These are phyloP conservation scores for Gymnocephalus cernua DNA, from an alignment of 2,113 vertebrate genomes.

Conservation along the genomic window DNA sequence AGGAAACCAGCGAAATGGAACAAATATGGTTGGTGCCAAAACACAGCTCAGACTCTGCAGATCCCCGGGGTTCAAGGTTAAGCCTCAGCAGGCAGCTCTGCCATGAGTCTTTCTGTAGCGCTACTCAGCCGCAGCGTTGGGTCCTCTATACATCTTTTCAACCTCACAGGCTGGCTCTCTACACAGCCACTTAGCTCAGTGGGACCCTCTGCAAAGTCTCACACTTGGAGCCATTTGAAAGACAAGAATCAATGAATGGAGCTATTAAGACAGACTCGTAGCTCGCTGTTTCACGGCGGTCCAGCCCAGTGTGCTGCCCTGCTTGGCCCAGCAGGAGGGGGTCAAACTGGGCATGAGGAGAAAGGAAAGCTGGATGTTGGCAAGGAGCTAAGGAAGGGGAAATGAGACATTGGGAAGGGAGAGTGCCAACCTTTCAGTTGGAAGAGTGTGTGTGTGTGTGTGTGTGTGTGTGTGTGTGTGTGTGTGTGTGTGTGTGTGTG, in stretches of 20 bases:
- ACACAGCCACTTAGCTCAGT: slow-evolving; percentile 37
- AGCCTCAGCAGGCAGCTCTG: slow-evolving; percentile 46
- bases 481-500: slow-evolving; percentile 8
- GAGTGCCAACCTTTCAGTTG: slow-evolving; percentile 40
- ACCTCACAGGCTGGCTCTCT: slow-evolving; percentile 20
- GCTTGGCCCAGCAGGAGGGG: slow-evolving; percentile 57
- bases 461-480: slow-evolving; percentile 10
- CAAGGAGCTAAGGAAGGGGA: slow-evolving; percentile 22
- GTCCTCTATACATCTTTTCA: slow-evolving; percentile 52
- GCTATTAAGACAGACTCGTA: slow-evolving; percentile 57
- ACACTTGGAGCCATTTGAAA: slow-evolving; percentile 50
- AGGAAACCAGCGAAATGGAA: slow-evolving; percentile 43
- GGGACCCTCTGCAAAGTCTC: slow-evolving; percentile 46
- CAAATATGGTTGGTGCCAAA: slow-evolving; percentile 41
- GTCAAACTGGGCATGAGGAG: slow-evolving; percentile 42
- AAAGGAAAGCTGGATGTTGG: slow-evolving; percentile 50
- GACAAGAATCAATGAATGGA: slow-evolving; percentile 65
- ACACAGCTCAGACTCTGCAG: slow-evolving; percentile 22
- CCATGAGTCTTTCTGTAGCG: slow-evolving; percentile 22
- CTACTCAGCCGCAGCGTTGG: slow-evolving; percentile 24
- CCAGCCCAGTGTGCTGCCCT: slow-evolving; percentile 24
- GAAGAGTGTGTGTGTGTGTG: not conserved
- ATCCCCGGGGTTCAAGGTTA: slow-evolving; percentile 32
- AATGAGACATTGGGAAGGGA: slow-evolving; percentile 45
- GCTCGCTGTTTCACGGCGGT: slow-evolving; percentile 34